Conservation (phyloP, 1,140 invertebrate species). For the Papilio glaucus region DNA sequence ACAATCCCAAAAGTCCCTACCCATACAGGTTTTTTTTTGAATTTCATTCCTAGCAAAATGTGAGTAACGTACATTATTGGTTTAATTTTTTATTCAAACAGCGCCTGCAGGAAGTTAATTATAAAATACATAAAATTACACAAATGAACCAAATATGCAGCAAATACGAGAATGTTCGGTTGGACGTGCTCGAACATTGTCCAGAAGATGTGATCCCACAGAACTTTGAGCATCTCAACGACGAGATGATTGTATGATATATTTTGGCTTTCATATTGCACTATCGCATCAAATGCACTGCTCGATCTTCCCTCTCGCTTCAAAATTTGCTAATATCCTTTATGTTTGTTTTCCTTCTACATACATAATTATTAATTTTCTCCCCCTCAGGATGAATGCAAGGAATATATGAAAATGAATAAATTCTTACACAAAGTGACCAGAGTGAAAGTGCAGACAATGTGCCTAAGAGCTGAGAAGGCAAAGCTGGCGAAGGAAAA, state of each 20-base stretch:
- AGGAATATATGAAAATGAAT: conserved; percentile 75
- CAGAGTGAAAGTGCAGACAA: conserved; percentile 70
- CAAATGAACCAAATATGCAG: conserved; percentile 74
- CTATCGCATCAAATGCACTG: neutral
- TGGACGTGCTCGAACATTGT: conserved; percentile 52
- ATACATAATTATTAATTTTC: conserved; percentile 39
- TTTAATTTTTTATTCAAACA: conserved; percentile 40
- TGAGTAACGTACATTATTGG: no score
- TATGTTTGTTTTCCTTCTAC: conserved; percentile 17
- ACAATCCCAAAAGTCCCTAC: no score
- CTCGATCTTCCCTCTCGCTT: neutral
- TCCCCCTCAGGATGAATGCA: conserved; percentile 65
- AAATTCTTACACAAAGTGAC: conserved; percentile 79
- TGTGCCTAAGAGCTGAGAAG: conserved; percentile 73
- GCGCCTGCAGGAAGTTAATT: conserved; percentile 65
- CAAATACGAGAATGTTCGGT: conserved; percentile 75
- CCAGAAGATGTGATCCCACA: conserved; percentile 44
- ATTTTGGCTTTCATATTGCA: conserved; percentile 22
- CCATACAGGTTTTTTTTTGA: no score
- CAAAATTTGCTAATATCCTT: neutral
- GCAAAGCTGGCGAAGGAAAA: conserved; percentile 74
- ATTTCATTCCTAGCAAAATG: no score
- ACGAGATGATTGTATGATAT: conserved; percentile 66
- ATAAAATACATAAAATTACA: conserved; percentile 69
- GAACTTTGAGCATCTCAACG: conserved; percentile 62